phyloP scores from a whole-genome alignment of 1,140 invertebrate genomes.

The Macrocentrus cingulum region DNA sequence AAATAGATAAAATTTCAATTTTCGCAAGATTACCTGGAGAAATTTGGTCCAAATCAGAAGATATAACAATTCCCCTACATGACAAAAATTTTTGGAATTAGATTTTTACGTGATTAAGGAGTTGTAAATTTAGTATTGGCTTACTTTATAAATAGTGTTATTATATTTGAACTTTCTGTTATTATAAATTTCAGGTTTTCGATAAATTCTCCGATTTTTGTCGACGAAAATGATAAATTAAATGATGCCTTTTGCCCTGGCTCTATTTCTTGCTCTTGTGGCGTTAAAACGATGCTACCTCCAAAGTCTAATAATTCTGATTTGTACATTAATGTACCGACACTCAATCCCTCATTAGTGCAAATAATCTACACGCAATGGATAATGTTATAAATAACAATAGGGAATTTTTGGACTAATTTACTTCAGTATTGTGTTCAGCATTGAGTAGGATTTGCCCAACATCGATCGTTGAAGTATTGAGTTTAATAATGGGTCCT shows the following conservation, averaged over 20 bases:
- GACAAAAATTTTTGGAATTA: too few relatives aligned
- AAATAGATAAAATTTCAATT: too few relatives aligned
- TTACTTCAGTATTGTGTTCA: constrained; percentile 45
- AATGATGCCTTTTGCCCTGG: constrained; percentile 39
- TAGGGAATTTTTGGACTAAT: not conserved
- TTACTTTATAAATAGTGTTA: constrained; percentile 44
- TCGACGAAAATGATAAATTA: constrained; percentile 41
- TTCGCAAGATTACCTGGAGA: too few relatives aligned
- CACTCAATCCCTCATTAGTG: constrained; percentile 41
- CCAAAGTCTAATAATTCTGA: constrained; percentile 36
- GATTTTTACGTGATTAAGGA: too few relatives aligned
- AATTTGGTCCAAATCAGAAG: too few relatives aligned
- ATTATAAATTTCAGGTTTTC: constrained; percentile 46
- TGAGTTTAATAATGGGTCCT: constrained; percentile 47
- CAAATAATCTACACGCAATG: constrained; percentile 37
- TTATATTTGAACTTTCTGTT: constrained; percentile 42
- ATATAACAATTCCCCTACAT: too few relatives aligned
- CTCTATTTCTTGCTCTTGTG: constrained; percentile 27
- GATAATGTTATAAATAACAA: not conserved
- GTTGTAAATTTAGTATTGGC: too few relatives aligned
- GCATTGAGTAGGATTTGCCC: constrained; percentile 42
- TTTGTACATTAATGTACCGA: constrained; percentile 37
- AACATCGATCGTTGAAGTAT: constrained; percentile 41
- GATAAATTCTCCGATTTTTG: constrained; percentile 41
- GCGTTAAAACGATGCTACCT: constrained; percentile 36